These are phyloP conservation scores for Syritta pipiens DNA, from an alignment of 2,888 invertebrate genomes.

Conservation along the genomic window DNA sequence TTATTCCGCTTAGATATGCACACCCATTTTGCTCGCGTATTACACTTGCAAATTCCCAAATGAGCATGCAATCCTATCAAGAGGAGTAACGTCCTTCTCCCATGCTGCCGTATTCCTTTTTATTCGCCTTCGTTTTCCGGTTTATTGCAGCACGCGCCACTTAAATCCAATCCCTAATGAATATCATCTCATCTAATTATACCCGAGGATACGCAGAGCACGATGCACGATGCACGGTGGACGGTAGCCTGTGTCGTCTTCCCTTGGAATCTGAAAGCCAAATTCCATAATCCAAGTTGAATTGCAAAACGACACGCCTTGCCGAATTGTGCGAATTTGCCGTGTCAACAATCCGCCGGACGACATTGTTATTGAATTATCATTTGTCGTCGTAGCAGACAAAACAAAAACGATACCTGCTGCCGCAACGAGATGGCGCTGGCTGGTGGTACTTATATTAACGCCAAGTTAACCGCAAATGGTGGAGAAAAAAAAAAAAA, in stretches of 20 bases:
- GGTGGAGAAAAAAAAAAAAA: not conserved
- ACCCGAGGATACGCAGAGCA: constrained; percentile 17
- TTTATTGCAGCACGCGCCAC: constrained; percentile 30
- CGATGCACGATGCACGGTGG: constrained; percentile 4
- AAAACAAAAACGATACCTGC: not conserved
- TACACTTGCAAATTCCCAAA: constrained; percentile 39
- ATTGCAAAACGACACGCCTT: constrained; percentile 5
- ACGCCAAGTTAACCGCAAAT: not conserved
- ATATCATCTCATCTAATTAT: constrained; percentile 50
- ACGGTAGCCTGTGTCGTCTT: not conserved
- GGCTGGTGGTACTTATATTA: no score
- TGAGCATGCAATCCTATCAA: constrained; percentile 38
- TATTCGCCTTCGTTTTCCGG: constrained; percentile 25
- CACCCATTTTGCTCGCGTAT: constrained; percentile 23
- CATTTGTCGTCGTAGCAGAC: constrained; percentile 17
- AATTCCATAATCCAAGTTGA: constrained; percentile 11
- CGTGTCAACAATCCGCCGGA: constrained; percentile 28
- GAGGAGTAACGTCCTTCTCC: constrained; percentile 3
- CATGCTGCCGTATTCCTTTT: not conserved
- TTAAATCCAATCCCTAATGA: constrained; percentile 27
- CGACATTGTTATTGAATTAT: constrained; percentile 28
- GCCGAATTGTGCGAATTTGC: constrained; percentile 18
- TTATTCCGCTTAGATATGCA: constrained; percentile 50
- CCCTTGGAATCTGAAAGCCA: constrained; percentile 9
- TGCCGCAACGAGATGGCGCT: not conserved